Conservation (phyloP, 2,797 vertebrate genomes). For the Eurystomus glaucurus region DNA sequence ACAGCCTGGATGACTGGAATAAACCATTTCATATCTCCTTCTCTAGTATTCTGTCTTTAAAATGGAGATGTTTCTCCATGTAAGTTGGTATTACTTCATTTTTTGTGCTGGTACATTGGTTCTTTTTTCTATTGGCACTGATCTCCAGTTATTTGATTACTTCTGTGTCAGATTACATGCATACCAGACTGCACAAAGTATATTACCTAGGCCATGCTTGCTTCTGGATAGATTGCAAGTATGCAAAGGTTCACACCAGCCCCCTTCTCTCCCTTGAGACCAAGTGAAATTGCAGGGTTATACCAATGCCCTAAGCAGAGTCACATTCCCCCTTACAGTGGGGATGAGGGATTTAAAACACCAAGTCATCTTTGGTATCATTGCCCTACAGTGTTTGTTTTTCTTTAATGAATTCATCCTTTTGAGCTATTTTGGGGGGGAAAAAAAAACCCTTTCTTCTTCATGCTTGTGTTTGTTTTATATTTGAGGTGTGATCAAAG, state of each 20-base stretch:
- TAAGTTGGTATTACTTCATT: neutral
- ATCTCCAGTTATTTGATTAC: neutral
- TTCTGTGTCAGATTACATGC: neutral
- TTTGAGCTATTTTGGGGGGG: conserved; percentile 34
- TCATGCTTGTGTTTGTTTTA: conserved; percentile 67
- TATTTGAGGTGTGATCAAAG: conserved; percentile 77
- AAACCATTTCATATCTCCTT: neutral
- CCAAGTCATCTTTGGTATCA: neutral
- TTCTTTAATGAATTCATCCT: conserved; percentile 63
- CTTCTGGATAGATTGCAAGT: neutral
- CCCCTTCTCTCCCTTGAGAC: neutral
- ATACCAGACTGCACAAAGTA: neutral
- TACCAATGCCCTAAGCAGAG: neutral
- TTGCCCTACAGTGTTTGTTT: conserved; percentile 39
- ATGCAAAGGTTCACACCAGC: neutral
- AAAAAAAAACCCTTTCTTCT: conserved; percentile 29
- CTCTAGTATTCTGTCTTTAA: conserved; percentile 2
- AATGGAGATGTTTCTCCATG: neutral
- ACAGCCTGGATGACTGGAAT: neutral
- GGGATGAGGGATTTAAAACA: neutral
- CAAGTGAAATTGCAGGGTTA: neutral
- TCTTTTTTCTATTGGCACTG: neutral
- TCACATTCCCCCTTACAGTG: neutral
- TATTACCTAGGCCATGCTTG: rapidly evolving
- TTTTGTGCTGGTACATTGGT: neutral